Base-by-base conservation (phyloP, 64 coral and sea anemone genomes). In the Cladopsammia gracilis region DNA sequence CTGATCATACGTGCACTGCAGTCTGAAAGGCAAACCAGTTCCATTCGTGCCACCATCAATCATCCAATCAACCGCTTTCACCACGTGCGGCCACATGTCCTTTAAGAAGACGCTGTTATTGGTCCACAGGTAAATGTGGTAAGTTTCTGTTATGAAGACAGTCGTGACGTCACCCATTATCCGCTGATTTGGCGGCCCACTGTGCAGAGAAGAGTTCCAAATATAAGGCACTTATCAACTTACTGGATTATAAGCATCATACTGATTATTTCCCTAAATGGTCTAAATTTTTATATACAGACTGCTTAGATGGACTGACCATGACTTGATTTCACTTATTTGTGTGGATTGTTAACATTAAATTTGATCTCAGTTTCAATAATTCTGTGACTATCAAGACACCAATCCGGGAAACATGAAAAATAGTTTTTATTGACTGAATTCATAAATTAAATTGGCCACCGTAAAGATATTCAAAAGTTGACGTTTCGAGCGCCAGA, bases 101-200 rank as follows among this genome's bases (percentile, higher is more conserved):
- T 48, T 73, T 44, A 89, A 67, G 42, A 94, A 82, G 45, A 75
- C 53, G 7, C 71, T 73, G 48, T 89, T 76, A 26, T 79, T 88
- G 81, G 86, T 94, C 92, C 92, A 94, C 24, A 83, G n/a, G 70
- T 94, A 94, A 67, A 94, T 79, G 48, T 94, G 92, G 57, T 94
- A 94, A 6, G 45, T 83, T 83, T 83, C 80, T 67, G 45, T 23
- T 18, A 83, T 49, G 26, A 83, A 83, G 1, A 83, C 80, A 7
- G 80, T 66, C 11, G 80, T 83, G 18, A 83, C 80, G 45, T 83
- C 80, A n/a, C 80, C 80, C 60, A 83, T 83, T 43, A 83, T 67
- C 10, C 61, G 43, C 18, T 67, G 60, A 49, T n/a, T 67, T 44
- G 44, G 43, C 9, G 61, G 80, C 19, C 26, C 43, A 49, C 44